Conservation (phyloP, 1,140 invertebrate genomes). For the Heliconius hewitsoni region DNA sequence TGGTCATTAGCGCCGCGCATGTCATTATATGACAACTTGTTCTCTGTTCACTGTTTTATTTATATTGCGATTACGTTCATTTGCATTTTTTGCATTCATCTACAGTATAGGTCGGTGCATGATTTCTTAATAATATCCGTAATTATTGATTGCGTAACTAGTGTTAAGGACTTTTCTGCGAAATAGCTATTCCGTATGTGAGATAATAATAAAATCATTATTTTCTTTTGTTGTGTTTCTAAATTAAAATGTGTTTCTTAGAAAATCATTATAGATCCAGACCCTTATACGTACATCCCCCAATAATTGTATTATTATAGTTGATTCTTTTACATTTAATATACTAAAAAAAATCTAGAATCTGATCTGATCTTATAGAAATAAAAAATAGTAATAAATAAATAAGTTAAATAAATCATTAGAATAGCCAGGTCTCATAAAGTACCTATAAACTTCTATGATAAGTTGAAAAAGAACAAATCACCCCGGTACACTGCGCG, state of each 20-base stretch:
- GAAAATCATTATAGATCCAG: too few relatives aligned
- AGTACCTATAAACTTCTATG: not conserved
- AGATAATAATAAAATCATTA: conserved; percentile 28
- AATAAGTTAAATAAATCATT: not conserved
- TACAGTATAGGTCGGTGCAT: conserved; percentile 26
- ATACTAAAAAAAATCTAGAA: not conserved
- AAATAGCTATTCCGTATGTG: conserved; percentile 24
- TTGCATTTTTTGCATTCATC: conserved; percentile 56
- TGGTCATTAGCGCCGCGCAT: conserved; percentile 61
- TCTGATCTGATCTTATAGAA: not conserved
- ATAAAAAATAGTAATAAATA: not conserved
- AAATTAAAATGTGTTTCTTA: not conserved
- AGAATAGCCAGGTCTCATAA: not conserved
- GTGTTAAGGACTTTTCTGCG: conserved; percentile 30
- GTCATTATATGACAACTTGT: conserved; percentile 61
- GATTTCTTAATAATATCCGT: conserved; percentile 40
- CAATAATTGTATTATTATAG: too few relatives aligned
- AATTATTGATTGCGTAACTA: conserved; percentile 40
- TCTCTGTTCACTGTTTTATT: conserved; percentile 52
- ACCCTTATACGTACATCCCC: too few relatives aligned
- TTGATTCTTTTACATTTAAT: too few relatives aligned
- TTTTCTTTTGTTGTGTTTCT: not conserved
- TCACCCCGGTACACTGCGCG: not conserved
- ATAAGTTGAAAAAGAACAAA: conserved; percentile 5
- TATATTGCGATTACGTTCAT: conserved; percentile 58